Evolutionary conservation across 2,113 vertebrate species (phyloP), one percentile per base, ranked within the genome.

Genomic region (Caracal caracal): DNA sequence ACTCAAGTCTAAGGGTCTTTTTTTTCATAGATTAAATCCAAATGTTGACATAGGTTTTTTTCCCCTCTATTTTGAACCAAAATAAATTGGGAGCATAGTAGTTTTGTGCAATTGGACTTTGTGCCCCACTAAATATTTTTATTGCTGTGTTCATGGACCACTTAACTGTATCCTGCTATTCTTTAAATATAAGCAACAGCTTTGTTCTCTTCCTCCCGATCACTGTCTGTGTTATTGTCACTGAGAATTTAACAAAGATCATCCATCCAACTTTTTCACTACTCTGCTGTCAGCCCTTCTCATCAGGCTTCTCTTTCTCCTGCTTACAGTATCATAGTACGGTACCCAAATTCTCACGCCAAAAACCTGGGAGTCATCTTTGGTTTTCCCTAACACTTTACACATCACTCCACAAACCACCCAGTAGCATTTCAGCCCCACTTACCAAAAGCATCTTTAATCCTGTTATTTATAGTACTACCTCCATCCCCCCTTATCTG

Each of bases 21-120:
- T 24, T 43, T 80, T 68, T 66, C 5, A 35, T 35, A n/a, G 5
- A 40, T 33, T 86, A 63, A 80, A 83, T 96, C 24, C 90, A 92
- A 59, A 84, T 97, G 75, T 65, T 97, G 97, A 93, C 43, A 78
- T 26, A 63, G 13, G 15, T 10, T 40, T 88, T 61, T 35, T 11
- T 6, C 15, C 17, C 97, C 89, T 97, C 65, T 78, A 94, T 93
- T 97, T 94, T 93, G 71, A 97, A 93, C 93, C 75, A 78, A 97
- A 98, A 94, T 95, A 56, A 93, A 95, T 96, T 15, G 88, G 87
- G 53, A 97, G 92, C 35, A 97, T 93, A 97, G 97, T 47, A 96
- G 40, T 51, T 97, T 96, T 24, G 10, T 49, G 79, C 30, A 71
- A 17, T 4, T 71, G 68, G 24, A 73, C 63, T 88, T 35, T 83